Conservation (phyloP, 1,140 invertebrate genomes). For the Dufourea novaeangliae region DNA sequence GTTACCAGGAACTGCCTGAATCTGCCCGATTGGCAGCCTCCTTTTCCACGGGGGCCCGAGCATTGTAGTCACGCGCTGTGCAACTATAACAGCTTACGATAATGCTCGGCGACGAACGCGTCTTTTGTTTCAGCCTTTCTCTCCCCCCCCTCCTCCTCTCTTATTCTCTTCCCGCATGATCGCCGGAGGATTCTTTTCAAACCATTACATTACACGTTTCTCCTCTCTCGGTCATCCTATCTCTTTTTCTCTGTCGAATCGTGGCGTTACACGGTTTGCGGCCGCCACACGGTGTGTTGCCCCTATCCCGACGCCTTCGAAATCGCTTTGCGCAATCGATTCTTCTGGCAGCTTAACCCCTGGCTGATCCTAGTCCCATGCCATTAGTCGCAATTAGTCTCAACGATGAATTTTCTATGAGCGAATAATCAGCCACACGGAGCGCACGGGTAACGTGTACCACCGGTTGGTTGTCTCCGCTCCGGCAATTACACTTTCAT, state of each 20-base stretch:
- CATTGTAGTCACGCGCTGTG: conserved; percentile 71
- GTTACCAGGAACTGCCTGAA: conserved; percentile 74
- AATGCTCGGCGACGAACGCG: conserved; percentile 51
- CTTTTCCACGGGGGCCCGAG: conserved; percentile 59
- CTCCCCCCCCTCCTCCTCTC: not conserved
- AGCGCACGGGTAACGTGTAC: conserved; percentile 55
- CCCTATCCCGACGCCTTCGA: conserved; percentile 15
- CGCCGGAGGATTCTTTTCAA: conserved; percentile 21
- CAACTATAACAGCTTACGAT: conserved; percentile 61
- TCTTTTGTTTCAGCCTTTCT: conserved; percentile 46
- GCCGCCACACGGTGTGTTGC: not conserved
- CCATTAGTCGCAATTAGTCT: conserved; percentile 77
- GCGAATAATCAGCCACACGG: conserved; percentile 68
- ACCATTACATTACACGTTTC: conserved; percentile 44
- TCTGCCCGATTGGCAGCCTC: conserved; percentile 69
- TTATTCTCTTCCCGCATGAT: conserved; percentile 32
- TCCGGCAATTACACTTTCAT: conserved; percentile 59
- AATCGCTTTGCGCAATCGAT: conserved; percentile 28
- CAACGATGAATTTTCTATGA: conserved; percentile 73
- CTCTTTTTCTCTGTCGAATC: conserved; percentile 20
- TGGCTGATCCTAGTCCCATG: conserved; percentile 56
- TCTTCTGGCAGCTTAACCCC: conserved; percentile 48
- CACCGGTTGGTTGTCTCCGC: conserved; percentile 18
- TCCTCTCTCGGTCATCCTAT: conserved; percentile 34
- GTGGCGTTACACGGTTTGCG: conserved; percentile 7